Conservation (phyloP, 37 sponge, comb jelly and placozoan species). For the Amphimedon queenslandica region DNA sequence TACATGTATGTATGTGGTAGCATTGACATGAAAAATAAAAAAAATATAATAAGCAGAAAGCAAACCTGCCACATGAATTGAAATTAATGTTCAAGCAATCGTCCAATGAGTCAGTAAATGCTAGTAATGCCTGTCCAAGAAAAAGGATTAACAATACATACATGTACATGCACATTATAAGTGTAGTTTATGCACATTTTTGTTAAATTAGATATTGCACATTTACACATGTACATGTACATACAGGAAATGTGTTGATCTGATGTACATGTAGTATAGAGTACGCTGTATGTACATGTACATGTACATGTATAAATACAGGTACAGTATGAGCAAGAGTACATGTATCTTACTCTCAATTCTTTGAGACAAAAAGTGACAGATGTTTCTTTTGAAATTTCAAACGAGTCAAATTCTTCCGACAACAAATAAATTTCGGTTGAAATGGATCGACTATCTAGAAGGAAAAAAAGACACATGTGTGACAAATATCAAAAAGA, state of each 20-base stretch:
- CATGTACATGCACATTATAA: conserved; percentile 2
- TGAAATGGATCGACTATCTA: conserved; percentile 3
- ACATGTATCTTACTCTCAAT: conserved; percentile 44
- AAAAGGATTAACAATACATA: neutral
- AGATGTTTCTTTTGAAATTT: conserved; percentile 37
- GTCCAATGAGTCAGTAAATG: too few species aligned
- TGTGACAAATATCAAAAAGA: neutral
- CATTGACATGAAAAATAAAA: neutral
- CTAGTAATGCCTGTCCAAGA: too few species aligned
- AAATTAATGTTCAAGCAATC: too few species aligned
- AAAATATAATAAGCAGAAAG: neutral
- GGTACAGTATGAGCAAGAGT: neutral
- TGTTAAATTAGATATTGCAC: neutral
- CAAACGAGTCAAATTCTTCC: conserved; percentile 77
- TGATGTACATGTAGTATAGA: too few species aligned
- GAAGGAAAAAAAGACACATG: neutral
- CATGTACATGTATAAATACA: too few species aligned
- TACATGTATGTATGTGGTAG: too few species aligned
- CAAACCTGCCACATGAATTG: too few species aligned
- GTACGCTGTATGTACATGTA: too few species aligned
- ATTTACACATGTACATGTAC: too few species aligned
- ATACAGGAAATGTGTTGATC: too few species aligned
- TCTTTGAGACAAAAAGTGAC: conserved; percentile 88
- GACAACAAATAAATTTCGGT: conserved; percentile 67
- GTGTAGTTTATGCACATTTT: neutral